Evolutionary conservation across 2,888 invertebrate species (phyloP), one percentile per base, ranked within the genome.

Genomic region (Pinctada fucata): DNA sequence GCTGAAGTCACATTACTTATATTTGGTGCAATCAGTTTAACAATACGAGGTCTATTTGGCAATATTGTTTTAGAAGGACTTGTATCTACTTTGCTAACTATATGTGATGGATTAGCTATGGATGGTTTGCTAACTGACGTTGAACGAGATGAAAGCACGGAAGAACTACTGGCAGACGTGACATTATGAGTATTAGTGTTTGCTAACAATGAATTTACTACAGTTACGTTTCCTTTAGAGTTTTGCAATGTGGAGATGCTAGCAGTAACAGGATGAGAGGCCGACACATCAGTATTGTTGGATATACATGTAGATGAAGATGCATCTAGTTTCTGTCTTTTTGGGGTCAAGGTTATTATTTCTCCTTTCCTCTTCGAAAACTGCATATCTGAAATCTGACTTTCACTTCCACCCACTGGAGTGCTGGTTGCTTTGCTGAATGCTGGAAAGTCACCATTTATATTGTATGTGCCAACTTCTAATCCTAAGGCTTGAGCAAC

Each of bases 401-500:
- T 69, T 50, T 51, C 69, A 50, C 49, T 52, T 31, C 51, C 45
- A 45, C 52, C 58, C 47, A 16, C 52, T 16, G 52, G 47, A 6
- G 51, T 47, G 58, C 51, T 52, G 58, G 72, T 72, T 58, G 52
- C 52, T 31, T 31, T 31, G 31, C 31, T 31, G 31, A 31, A 31
- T 31, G 31, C 31, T 31, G 31, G 31, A 31, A 31, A 31, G 31
- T 31, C 31, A 47, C 66, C 88, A 69, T 86, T 86, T n/a, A 89
- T 87, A 67, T 84, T 86, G 77, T 89, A 88, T 8, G 78, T 80
- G 16, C 90, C 90, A 6, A 81, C 76, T 50, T 85, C 79, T 48
- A 90, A 79, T 13, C 88, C 88, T 8, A 90, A 81, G 49, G 85
- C 84, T 58, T 84, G 78, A 2, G 90, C 89, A 48, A 89, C 68